phyloP scores from a whole-genome alignment of 2,888 invertebrate species.

The Lottia gigantea region DNA sequence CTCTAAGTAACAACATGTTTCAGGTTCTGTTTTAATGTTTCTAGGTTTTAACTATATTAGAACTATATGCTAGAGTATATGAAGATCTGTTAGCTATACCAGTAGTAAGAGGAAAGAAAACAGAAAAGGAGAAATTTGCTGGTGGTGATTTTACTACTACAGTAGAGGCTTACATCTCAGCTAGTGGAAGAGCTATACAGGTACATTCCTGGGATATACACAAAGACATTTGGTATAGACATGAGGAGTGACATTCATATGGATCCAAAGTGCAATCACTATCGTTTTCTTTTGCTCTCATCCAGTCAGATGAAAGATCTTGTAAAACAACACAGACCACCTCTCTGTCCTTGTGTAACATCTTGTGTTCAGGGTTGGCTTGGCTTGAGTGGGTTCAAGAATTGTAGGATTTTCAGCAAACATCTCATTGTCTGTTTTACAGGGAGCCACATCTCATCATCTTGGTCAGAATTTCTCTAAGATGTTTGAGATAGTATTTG shows the following conservation, averaged over 20 bases:
- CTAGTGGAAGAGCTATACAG: slow-evolving; percentile 93
- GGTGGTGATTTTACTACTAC: slow-evolving; percentile 98
- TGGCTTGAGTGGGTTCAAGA: too few relatives aligned
- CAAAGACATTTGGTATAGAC: too few relatives aligned
- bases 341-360: background rate
- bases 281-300: too few relatives aligned
- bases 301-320: too few relatives aligned
- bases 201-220: too few relatives aligned
- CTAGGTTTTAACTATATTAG: slow-evolving; percentile 72
- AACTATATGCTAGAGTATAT: slow-evolving; percentile 90
- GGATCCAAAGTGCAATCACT: too few relatives aligned
- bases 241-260: too few relatives aligned
- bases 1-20: background rate
- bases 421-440: slow-evolving; percentile 2
- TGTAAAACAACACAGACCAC: background rate
- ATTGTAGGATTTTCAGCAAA: background rate
- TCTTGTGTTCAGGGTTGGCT: too few relatives aligned
- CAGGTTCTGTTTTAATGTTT: slow-evolving; percentile 12
- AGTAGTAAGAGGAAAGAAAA: slow-evolving; percentile 82
- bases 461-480: slow-evolving; percentile 99
- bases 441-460: slow-evolving; percentile 96
- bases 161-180: slow-evolving; percentile 93
- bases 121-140: slow-evolving; percentile 99
- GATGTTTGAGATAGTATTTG: slow-evolving; percentile 97
- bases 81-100: slow-evolving; percentile 92